A percentile compares a stretch with the other conserved stretches of the same genome.
phyloP scores from a whole-genome alignment of 2,888 invertebrate species.

The Tetheella fluctuosa region DNA sequence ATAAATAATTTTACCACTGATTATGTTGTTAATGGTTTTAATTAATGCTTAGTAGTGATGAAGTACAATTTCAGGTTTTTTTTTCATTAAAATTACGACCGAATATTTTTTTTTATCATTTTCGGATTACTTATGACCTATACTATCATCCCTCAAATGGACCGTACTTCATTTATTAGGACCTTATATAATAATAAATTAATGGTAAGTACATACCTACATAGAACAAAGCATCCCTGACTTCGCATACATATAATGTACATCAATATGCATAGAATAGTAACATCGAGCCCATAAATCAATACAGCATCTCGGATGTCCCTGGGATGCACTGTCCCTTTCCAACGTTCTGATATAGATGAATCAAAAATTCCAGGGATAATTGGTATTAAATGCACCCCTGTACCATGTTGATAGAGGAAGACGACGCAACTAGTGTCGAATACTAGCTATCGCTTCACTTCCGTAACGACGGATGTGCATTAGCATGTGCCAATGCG shows the following conservation, averaged over 20 bases:
- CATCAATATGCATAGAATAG: not conserved
- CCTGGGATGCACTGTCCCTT: slow-evolving; percentile 11
- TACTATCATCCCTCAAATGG: too few relatives aligned
- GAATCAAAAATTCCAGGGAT: slow-evolving; percentile 12
- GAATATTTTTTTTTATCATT: too few relatives aligned
- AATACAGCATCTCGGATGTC: slow-evolving; percentile 13
- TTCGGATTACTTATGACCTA: too few relatives aligned
- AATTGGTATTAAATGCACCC: slow-evolving; percentile 9
- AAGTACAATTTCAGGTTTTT: too few relatives aligned
- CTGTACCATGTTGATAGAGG: slow-evolving; percentile 7
- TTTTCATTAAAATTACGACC: too few relatives aligned
- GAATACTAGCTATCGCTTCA: not conserved
- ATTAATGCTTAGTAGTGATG: too few relatives aligned
- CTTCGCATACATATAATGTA: not conserved
- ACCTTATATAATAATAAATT: too few relatives aligned
- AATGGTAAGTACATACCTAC: too few relatives aligned
- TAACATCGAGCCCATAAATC: slow-evolving; percentile 11
- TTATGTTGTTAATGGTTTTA: too few relatives aligned
- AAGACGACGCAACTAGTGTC: slow-evolving; percentile 5
- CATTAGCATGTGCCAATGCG: not conserved
- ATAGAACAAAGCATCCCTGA: not conserved
- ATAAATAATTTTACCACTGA: too few relatives aligned
- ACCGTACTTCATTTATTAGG: too few relatives aligned
- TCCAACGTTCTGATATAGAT: slow-evolving; percentile 5
- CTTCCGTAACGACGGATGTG: not conserved